Evolutionary conservation across 1,140 invertebrate genomes (phyloP), one percentile per base, ranked within the genome.

Genomic region (Zaprionus inermis): DNA sequence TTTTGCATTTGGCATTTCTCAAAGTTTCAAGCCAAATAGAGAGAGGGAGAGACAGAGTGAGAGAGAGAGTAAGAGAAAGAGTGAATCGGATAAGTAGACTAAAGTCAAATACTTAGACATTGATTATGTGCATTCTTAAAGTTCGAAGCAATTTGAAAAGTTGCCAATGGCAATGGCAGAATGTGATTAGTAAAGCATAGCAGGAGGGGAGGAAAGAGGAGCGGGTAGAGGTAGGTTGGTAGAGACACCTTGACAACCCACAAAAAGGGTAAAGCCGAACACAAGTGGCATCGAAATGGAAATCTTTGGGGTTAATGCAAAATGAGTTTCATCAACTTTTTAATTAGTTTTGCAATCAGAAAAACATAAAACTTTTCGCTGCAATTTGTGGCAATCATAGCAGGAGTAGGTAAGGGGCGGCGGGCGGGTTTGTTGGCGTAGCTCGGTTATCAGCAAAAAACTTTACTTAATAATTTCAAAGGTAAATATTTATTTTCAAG

Each of bases 291-390:
- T 76, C 79, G 38, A 76, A 83, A 74, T 76, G 79, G 44, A 76
- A 83, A 74, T 78, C 84, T 83, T 89, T 72, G 78, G 83, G 79
- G 83, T 74, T 74, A 89, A 89, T 88, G 60, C 59, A 76, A 71
- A 79, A 67, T 76, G 76, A 72, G 79, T 78, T 83, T 77, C 59
- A 79, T 80, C 80, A 89, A 89, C 84, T 85, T 90, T 90, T 90
- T 90, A 90, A 90, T 90, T 90, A 90, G 85, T 90, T 90, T 90
- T 79, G 81, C 86, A 82, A 90, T 90, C 85, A 69, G 76, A 78
- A 80, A 75, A 66, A 76, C 72, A 79, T 59, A 51, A 72, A 85
- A 81, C 79, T 76, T 90, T 89, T 72, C 30, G 20, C 46, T 54
- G 56, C 54, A 41, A 71, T 55, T 54, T 78, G 55, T 73, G 70